Conservation (phyloP, 2,888 invertebrate species). For the Drosophila longiperda region DNA sequence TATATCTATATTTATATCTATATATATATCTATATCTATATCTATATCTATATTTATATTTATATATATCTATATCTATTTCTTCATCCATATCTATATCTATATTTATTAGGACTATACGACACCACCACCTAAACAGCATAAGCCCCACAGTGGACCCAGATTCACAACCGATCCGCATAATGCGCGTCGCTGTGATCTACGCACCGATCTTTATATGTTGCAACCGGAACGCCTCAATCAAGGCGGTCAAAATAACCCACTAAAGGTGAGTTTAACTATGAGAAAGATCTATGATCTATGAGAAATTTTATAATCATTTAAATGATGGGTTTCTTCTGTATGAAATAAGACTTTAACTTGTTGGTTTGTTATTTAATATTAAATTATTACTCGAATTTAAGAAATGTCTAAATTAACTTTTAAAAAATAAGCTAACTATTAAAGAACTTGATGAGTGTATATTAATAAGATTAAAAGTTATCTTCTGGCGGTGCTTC, state of each 20-base stretch:
- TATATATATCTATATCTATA: no score
- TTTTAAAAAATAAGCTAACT: neutral
- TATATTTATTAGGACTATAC: constrained; percentile 77
- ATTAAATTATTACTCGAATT: neutral
- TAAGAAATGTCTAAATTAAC: neutral
- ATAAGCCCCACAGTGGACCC: constrained; percentile 80
- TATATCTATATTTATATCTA: no score
- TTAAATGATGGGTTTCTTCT: neutral
- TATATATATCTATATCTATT: neutral
- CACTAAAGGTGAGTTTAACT: constrained; percentile 87
- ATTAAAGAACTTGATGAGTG: neutral
- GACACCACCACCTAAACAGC: constrained; percentile 83
- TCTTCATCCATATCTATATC: neutral
- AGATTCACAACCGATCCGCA: constrained; percentile 86
- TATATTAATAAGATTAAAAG: no score
- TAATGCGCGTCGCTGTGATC: constrained; percentile 92
- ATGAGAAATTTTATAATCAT: neutral
- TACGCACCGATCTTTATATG: constrained; percentile 94
- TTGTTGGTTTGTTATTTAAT: neutral
- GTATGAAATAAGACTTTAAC: neutral
- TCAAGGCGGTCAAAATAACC: constrained; percentile 91
- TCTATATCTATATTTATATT: neutral
- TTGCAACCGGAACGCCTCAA: constrained; percentile 92
- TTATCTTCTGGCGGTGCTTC: no score
- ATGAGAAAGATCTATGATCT: neutral